Evolutionary conservation across 2,888 invertebrate genomes (phyloP).

Genomic region (Drosophila yooni): DNA sequence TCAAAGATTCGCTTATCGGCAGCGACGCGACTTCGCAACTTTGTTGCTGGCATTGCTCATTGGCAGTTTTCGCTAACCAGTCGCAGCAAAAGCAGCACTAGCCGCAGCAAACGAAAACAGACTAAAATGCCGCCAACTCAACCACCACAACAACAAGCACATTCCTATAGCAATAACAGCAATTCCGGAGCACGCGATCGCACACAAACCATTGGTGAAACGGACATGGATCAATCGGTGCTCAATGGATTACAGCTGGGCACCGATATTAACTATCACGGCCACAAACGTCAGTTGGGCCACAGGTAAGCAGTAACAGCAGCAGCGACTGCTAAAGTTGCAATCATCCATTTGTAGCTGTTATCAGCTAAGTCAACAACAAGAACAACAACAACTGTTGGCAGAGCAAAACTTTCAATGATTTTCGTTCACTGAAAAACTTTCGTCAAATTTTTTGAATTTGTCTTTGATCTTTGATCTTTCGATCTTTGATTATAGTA

Average conservation of each 20-base stretch:
- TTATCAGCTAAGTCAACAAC: constrained; percentile 33
- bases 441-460: constrained; percentile 2
- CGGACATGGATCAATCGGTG: constrained; percentile 80
- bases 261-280: constrained; percentile 63
- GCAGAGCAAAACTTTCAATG: constrained; percentile 1
- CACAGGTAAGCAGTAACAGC: constrained; percentile 81
- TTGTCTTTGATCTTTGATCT: no score
- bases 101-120: constrained; percentile 16
- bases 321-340: background rate
- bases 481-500: background rate
- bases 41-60: constrained; percentile 54
- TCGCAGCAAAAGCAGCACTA: constrained; percentile 37
- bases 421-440: constrained; percentile 1
- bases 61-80: constrained; percentile 59
- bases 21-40: constrained; percentile 48
- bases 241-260: constrained; percentile 68
- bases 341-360: background rate
- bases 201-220: constrained; percentile 74
- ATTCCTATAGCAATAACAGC: constrained; percentile 41
- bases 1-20: constrained; percentile 35
- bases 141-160: constrained; percentile 18
- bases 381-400: background rate
- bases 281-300: constrained; percentile 82
- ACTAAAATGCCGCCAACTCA: constrained; percentile 55
- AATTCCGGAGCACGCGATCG: constrained; percentile 47